phyloP scores from a whole-genome alignment of 2,113 vertebrate species.

The Dipodomys stephensi region DNA sequence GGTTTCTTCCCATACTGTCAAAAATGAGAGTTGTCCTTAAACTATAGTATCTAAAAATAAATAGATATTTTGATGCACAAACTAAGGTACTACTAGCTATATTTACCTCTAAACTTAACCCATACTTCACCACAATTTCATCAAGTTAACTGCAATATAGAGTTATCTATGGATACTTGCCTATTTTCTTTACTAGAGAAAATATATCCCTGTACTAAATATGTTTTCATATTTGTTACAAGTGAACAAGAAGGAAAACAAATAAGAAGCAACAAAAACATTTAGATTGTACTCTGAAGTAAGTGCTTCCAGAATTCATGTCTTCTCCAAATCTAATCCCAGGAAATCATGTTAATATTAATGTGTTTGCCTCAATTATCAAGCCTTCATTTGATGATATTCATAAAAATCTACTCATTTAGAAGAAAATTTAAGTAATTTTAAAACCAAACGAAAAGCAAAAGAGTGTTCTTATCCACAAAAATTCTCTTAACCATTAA shows the following conservation, averaged over 20 bases:
- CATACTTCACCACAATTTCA: neutral
- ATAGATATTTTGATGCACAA: conserved; percentile 7
- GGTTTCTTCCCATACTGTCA: too few species aligned
- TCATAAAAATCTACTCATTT: neutral
- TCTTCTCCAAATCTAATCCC: neutral
- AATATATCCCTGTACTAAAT: neutral
- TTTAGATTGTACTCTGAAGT: neutral
- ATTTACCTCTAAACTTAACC: neutral
- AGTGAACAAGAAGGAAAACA: neutral
- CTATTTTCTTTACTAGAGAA: neutral
- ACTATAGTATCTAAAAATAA: conserved; percentile 11
- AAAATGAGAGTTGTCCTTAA: neutral
- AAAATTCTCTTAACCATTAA: conserved; percentile 27
- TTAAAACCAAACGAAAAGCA: neutral
- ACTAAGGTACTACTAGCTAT: neutral
- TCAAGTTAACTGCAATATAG: neutral
- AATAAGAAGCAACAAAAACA: neutral
- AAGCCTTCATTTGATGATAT: conserved; percentile 6
- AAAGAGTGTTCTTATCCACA: neutral
- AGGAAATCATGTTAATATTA: neutral
- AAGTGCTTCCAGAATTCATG: neutral
- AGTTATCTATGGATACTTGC: neutral
- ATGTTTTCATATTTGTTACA: conserved; percentile 2
- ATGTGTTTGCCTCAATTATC: neutral
- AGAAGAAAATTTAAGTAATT: conserved; percentile 17